Base-by-base conservation (phyloP, 1,140 invertebrate species). In the Sminthurinus signatus region DNA sequence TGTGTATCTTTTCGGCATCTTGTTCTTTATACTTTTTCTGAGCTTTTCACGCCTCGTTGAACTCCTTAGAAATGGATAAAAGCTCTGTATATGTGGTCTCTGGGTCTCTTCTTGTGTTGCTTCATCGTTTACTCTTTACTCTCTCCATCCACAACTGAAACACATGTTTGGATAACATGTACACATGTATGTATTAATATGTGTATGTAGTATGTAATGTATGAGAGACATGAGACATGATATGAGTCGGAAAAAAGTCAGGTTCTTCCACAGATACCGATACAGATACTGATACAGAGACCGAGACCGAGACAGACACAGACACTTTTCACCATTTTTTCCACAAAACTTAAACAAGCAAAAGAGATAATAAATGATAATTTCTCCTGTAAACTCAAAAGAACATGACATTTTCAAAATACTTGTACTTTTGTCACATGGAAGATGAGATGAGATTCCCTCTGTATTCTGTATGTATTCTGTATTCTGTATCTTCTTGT, bases 51-150 rank as follows among this genome's bases (percentile, higher is more conserved):
- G 63, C 44, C 63, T 65, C 46, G 63, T 65, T 65, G 63, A 65
- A 54, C 56, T 56, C 51, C 57, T 64, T 63, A 55, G 61, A 63
- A 63, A 63, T 63, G 61, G 61, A 63, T 63, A 57, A 63, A 63
- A 63, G 39, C 15, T 36, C 5, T 15, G 32, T 52, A 52, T 25
- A 52, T 52, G 50, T 52, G 50, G 50, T 52, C 50, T 28, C 14
- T 28, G 5, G 36, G 8, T 46, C 32, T 36, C 32, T 15, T 36
- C 32, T 36, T 15, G 5, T 36, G 5, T 36, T 36, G 32, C n/a
- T n/a, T n/a, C n/a, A n/a, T n/a, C n/a, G n/a, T n/a, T 36, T 36
- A 36, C 32, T 5, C 15, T 8, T 36, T 36, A 36, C 32, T 36
- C 32, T 8, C 32, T 36, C 15, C 32, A 36, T 36, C 32, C 32